Base-by-base conservation (phyloP, 2,113 vertebrate genomes). In the Todiramphus chloris region DNA sequence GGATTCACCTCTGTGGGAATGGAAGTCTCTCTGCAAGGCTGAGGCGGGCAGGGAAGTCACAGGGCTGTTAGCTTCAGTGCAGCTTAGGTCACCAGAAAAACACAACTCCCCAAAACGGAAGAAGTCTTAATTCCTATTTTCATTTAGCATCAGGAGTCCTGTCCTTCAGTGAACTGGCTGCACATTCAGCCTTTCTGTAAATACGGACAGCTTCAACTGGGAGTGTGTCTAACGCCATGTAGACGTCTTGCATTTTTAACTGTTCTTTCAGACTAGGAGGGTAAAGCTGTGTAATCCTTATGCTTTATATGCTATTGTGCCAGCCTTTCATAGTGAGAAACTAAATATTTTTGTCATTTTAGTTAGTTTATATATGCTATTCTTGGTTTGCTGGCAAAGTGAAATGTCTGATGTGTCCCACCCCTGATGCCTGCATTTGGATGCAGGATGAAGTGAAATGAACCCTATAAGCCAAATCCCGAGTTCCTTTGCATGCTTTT, bases 321-420 rank as follows among this genome's bases (percentile, higher is more conserved):
- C 90, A 94, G 79, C 72, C 79, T 94, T 96, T 88, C 43, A 39
- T 85, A 72, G 85, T 86, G 83, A 96, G 79, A 94, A 83, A 79
- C 90, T 92, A 95, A 95, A 93, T 96, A 95, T 96, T 96, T 95
- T 92, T 93, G 82, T 95, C 85, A 83, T 96, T 95, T 95, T 90
- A 80, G 72, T 86, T 96, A 66, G 90, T 85, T 94, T 90, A 81
- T 94, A 62, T 96, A 72, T 2, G 4, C 75, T 83, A 53, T 70
- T 93, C 56, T 74, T 92, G 31, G 6, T 92, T 92, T 92, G 68
- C 60, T 94, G 85, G 72, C 93, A 78, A 56, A 86, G 43, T 72
- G 70, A 90, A 94, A 86, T 78, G 56, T 90, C 85, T 95, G 82
- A 81, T 95, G 68, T 33, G 51, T 95, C 90, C 92, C 88, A 90